Percentiles rank a stretch among this genome's conserved stretches.
These are phyloP conservation scores for Bombylius major DNA, from an alignment of 2,888 invertebrate genomes.

Conservation along the genomic window DNA sequence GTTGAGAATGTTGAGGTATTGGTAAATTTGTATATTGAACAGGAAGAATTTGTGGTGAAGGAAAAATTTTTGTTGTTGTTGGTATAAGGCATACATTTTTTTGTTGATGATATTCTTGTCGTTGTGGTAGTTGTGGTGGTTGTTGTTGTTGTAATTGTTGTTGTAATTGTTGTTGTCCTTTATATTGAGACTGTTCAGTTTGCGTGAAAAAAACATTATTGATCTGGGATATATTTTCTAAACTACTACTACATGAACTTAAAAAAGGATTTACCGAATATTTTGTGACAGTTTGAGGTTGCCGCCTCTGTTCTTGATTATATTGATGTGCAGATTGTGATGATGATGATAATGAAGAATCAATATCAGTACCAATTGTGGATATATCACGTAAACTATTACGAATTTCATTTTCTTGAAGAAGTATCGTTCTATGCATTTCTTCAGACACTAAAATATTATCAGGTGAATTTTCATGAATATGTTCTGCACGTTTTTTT, in stretches of 20 bases:
- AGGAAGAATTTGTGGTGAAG: slow-evolving; percentile 35
- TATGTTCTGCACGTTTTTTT: slow-evolving; percentile 27
- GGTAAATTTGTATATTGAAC: slow-evolving; percentile 35
- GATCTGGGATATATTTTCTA: slow-evolving; percentile 7
- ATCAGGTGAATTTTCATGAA: slow-evolving; percentile 34
- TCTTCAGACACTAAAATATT: slow-evolving; percentile 33
- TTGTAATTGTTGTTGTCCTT: slow-evolving; percentile 5
- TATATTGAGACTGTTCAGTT: background rate
- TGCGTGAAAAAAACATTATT: slow-evolving; percentile 19
- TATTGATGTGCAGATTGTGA: background rate
- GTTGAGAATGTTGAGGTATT: slow-evolving; percentile 30
- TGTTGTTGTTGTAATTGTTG: slow-evolving; percentile 4
- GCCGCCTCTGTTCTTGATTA: background rate
- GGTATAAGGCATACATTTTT: too few relatives aligned
- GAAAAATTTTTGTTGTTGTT: slow-evolving; percentile 30
- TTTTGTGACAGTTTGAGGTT: slow-evolving; percentile 8
- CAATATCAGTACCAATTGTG: background rate
- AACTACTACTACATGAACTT: slow-evolving; percentile 18
- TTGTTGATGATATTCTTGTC: too few relatives aligned
- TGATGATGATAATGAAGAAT: slow-evolving; percentile 9
- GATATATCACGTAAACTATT: slow-evolving; percentile 19
- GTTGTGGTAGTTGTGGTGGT: background rate
- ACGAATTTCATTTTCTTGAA: slow-evolving; percentile 34
- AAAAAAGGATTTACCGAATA: slow-evolving; percentile 34
- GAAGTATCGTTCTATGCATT: slow-evolving; percentile 31